Conservation (phyloP, 92 coral and sea anemone genomes). For the Blastomussa wellsi region DNA sequence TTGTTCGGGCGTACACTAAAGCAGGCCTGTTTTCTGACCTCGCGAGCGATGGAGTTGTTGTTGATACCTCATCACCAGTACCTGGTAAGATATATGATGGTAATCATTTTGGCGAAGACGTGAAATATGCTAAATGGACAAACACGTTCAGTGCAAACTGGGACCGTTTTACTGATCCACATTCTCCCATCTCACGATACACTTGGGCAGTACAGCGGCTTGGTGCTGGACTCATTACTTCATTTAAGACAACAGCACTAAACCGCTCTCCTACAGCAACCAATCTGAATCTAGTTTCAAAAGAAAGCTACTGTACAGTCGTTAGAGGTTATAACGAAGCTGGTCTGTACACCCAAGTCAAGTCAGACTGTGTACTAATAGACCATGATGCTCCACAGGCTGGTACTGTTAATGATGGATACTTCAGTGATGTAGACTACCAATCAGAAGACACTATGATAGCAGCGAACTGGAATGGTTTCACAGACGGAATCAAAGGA, state of each 20-base stretch:
- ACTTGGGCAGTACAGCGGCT: conserved; percentile 75
- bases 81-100: conserved; percentile 81
- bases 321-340: conserved; percentile 89
- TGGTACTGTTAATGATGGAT: conserved; percentile 88
- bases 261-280: conserved; percentile 54
- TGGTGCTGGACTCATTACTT: conserved; percentile 68
- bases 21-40: conserved; percentile 80
- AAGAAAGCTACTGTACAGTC: conserved; percentile 83
- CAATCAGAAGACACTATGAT: conserved; percentile 71
- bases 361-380: conserved; percentile 84
- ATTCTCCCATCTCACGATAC: conserved; percentile 78
- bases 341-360: conserved; percentile 73
- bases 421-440: conserved; percentile 72
- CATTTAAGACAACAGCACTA: conserved; percentile 59
- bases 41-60: conserved; percentile 75
- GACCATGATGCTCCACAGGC: conserved; percentile 92
- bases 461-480: conserved; percentile 87
- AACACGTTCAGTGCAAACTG: conserved; percentile 80
- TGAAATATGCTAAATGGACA: conserved; percentile 83
- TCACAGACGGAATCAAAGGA: conserved; percentile 82
- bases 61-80: conserved; percentile 77
- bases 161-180: conserved; percentile 79
- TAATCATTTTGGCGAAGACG: conserved; percentile 48
- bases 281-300: conserved; percentile 78
- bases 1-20: conserved; percentile 74